Evolutionary conservation across 2,113 vertebrate genomes (phyloP).

Genomic region (Gymnogyps californianus): DNA sequence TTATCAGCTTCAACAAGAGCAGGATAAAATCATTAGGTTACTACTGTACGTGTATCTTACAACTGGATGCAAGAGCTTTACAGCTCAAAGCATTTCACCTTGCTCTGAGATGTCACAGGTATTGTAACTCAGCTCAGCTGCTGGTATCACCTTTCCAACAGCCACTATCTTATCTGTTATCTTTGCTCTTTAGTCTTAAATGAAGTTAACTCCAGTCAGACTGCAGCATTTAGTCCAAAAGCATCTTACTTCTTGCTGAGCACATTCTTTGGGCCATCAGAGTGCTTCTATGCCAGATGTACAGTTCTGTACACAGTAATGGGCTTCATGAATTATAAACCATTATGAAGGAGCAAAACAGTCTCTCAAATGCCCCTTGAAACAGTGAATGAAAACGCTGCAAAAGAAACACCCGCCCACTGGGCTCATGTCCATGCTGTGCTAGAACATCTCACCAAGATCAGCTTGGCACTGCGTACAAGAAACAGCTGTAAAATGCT

Average conservation of each 20-base stretch:
- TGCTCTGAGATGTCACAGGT: background rate
- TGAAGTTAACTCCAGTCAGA: background rate
- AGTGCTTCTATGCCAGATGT: constrained; percentile 11
- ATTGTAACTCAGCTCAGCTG: constrained; percentile 1
- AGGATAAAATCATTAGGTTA: background rate
- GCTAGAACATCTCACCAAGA: constrained; percentile 45
- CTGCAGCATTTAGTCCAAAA: background rate
- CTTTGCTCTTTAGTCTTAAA: constrained; percentile 33
- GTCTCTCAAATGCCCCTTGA: constrained; percentile 11
- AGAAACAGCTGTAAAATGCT: constrained; percentile 56
- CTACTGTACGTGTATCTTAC: background rate
- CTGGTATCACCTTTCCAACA: background rate
- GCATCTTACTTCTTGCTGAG: constrained; percentile 18
- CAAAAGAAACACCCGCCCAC: constrained; percentile 2
- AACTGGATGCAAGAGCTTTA: background rate
- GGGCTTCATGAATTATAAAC: constrained; percentile 28
- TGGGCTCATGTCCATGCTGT: constrained; percentile 16
- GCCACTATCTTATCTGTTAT: constrained; percentile 13
- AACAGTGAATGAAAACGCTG: constrained; percentile 14
- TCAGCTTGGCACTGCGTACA: constrained; percentile 38
- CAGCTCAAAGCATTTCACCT: background rate
- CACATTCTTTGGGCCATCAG: background rate
- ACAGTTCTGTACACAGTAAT: background rate
- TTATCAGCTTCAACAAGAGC: background rate
- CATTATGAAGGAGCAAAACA: constrained; percentile 30